Evolutionary conservation across 2,113 vertebrate species (phyloP).

Genomic region (Machaerirhynchus nigripectus): DNA sequence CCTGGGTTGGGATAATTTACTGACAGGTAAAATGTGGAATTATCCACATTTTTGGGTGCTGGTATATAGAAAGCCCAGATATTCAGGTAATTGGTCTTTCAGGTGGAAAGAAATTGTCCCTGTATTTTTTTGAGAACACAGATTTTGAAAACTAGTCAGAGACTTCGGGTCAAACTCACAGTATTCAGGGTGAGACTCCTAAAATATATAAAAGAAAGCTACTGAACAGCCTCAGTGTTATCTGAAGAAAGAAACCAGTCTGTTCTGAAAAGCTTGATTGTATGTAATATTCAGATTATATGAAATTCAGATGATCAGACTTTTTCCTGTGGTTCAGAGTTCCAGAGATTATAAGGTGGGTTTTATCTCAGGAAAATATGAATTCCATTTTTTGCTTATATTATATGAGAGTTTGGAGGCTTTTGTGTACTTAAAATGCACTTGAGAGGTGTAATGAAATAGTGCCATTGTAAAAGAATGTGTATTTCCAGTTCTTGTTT

Average conservation of each 20-base stretch:
- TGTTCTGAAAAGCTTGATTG: background rate
- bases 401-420: background rate
- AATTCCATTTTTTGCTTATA: background rate
- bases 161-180: background rate
- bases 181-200: background rate
- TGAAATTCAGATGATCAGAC: background rate
- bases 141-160: background rate
- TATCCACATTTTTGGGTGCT: background rate
- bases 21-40: background rate
- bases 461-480: background rate
- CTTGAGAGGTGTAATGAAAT: conserved; percentile 1
- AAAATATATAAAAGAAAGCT: background rate
- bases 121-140: background rate
- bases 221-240: background rate
- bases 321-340: background rate
- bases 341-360: background rate
- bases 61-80: background rate
- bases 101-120: background rate
- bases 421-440: background rate
- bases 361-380: background rate
- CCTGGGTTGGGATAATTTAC: background rate
- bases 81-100: background rate
- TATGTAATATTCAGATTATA: background rate
- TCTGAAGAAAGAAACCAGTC: background rate
- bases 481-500: background rate